These are phyloP conservation scores for Neuroterus valhalla DNA, from an alignment of 1,140 invertebrate genomes.

Conservation along the genomic window DNA sequence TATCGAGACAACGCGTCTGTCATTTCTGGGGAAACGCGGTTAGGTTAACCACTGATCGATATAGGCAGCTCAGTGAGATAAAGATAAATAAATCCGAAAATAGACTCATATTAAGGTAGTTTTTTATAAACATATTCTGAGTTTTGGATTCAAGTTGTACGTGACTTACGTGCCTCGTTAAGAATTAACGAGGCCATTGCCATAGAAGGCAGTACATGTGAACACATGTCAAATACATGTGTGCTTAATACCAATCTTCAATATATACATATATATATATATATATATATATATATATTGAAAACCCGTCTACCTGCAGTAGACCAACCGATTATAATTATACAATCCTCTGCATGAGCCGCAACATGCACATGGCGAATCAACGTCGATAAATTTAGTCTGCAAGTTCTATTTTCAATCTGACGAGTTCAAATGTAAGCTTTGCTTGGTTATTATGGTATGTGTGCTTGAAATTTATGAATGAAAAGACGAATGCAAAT, in stretches of 20 bases:
- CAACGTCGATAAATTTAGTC: too few species aligned
- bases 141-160: background rate
- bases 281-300: too few species aligned
- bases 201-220: constrained; percentile 2
- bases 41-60: constrained; percentile 10
- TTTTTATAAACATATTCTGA: background rate
- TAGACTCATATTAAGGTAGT: background rate
- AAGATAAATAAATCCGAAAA: constrained; percentile 18
- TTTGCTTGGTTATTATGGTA: too few species aligned
- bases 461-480: too few species aligned
- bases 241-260: background rate
- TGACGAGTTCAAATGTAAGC: too few species aligned
- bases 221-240: constrained; percentile 2
- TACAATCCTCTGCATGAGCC: too few species aligned
- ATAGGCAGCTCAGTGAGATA: constrained; percentile 12
- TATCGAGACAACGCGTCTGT: background rate
- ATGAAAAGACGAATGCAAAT: too few species aligned
- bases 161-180: constrained; percentile 21
- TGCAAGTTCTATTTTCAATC: too few species aligned
- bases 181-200: constrained; percentile 25
- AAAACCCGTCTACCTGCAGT: too few species aligned
- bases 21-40: background rate
- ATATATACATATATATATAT: too few species aligned
- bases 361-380: too few species aligned
- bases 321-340: background rate